These are phyloP conservation scores for Penaeus japonicus DNA, from an alignment of 1,140 invertebrate genomes.

Conservation along the genomic window DNA sequence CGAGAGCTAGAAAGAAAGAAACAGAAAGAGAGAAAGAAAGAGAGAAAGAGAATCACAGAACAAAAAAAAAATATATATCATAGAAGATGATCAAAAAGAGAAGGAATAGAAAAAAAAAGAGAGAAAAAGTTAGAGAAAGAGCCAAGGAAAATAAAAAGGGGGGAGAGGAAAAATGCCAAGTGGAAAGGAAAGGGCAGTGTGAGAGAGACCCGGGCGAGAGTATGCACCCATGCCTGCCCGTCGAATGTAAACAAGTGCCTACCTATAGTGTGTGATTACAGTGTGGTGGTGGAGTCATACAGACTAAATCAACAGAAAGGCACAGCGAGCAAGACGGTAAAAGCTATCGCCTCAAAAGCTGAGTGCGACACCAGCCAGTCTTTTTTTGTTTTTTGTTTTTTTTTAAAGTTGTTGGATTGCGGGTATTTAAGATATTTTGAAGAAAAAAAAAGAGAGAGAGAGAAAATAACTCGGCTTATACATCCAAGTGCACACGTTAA, in stretches of 20 bases:
- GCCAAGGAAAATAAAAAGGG: background rate
- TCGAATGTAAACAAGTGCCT: conserved; percentile 41
- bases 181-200: background rate
- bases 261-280: conserved; percentile 36
- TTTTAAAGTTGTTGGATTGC: no score
- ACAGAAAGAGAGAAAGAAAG: no score
- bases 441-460: no score
- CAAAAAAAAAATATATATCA: no score
- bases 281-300: conserved; percentile 45
- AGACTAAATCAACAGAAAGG: conserved; percentile 53
- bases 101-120: background rate
- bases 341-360: background rate
- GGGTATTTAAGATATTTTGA: no score
- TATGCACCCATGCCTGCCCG: conserved; percentile 43
- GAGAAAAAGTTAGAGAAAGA: background rate
- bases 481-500: background rate
- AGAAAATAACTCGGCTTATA: no score
- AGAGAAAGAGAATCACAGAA: no score
- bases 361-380: background rate
- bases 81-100: background rate
- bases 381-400: no score
- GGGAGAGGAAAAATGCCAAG: background rate
- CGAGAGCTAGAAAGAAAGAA: no score
- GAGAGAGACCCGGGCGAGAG: conserved; percentile 8
- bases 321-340: conserved; percentile 47